These are phyloP conservation scores for Etheostoma nigrum DNA, from an alignment of 2,797 vertebrate genomes.

Conservation along the genomic window DNA sequence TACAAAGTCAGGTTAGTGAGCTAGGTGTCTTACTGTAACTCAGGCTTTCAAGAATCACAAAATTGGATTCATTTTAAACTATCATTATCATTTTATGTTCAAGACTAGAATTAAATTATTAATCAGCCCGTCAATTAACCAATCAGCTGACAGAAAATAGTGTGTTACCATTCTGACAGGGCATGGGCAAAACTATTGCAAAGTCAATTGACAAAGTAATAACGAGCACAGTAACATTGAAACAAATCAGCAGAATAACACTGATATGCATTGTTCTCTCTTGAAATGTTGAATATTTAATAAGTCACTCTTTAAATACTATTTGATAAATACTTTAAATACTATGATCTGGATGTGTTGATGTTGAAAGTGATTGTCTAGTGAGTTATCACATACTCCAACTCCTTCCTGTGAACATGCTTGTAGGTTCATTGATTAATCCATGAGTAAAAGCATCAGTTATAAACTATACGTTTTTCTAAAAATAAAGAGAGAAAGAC, in stretches of 20 bases:
- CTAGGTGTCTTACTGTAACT: background rate
- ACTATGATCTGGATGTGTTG: no score
- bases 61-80: background rate
- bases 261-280: background rate
- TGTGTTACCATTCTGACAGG: background rate
- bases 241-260: background rate
- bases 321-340: no score
- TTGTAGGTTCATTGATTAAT: no score
- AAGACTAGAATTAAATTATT: background rate
- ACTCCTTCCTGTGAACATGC: no score
- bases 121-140: background rate
- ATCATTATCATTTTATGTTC: background rate
- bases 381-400: no score
- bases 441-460: background rate
- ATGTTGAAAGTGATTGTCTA: no score
- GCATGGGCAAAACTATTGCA: background rate
- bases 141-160: background rate
- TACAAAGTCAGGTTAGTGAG: background rate
- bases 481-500: background rate
- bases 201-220: constrained; percentile 6
- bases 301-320: no score
- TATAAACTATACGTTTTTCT: background rate
- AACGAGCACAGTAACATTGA: background rate
- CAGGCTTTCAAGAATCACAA: background rate
- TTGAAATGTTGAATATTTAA: background rate